Percentiles rank a stretch among this genome's conserved stretches.
Evolutionary conservation across 2,888 invertebrate species (phyloP).

Genomic region (Gerris lacustris): DNA sequence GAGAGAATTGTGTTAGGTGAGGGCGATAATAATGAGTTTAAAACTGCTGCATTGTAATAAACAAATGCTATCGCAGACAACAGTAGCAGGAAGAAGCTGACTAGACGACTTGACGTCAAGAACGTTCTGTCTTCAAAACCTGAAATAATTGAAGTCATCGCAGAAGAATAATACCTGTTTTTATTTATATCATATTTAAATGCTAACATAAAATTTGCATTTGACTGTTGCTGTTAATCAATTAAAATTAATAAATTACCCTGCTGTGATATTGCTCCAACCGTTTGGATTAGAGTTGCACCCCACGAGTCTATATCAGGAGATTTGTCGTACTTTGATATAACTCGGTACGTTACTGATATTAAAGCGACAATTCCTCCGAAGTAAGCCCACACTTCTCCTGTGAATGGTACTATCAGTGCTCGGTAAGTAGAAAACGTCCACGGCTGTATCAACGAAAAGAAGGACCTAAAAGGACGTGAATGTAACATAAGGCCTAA

Average conservation of each 20-base stretch:
- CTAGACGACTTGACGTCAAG: constrained; percentile 4
- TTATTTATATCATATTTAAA: neutral
- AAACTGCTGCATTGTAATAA: constrained; percentile 8
- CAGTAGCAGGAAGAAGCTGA: constrained; percentile 3
- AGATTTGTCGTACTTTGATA: constrained; percentile 8
- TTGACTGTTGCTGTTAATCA: neutral
- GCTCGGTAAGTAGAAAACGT: constrained; percentile 3
- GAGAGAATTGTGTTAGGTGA: constrained; percentile 1
- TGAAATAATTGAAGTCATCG: neutral
- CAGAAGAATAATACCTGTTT: neutral
- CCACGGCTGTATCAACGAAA: neutral
- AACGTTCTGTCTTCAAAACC: constrained; percentile 9
- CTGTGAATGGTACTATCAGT: constrained; percentile 1
- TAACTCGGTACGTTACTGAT: neutral
- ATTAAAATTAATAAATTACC: neutral
- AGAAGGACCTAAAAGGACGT: neutral
- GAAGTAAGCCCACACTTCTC: constrained; percentile 7
- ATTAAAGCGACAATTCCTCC: neutral
- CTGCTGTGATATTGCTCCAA: constrained; percentile 7
- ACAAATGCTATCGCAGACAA: constrained; percentile 4
- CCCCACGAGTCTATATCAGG: constrained; percentile 7
- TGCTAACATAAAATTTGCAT: neutral
- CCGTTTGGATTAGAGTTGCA: constrained; percentile 6
- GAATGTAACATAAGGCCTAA: neutral
- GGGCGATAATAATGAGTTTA: neutral